Percentiles rank a stretch among this genome's conserved stretches.
These are phyloP conservation scores for Caenorhabditis becei DNA, from an alignment of 2,888 invertebrate genomes.

Conservation along the genomic window DNA sequence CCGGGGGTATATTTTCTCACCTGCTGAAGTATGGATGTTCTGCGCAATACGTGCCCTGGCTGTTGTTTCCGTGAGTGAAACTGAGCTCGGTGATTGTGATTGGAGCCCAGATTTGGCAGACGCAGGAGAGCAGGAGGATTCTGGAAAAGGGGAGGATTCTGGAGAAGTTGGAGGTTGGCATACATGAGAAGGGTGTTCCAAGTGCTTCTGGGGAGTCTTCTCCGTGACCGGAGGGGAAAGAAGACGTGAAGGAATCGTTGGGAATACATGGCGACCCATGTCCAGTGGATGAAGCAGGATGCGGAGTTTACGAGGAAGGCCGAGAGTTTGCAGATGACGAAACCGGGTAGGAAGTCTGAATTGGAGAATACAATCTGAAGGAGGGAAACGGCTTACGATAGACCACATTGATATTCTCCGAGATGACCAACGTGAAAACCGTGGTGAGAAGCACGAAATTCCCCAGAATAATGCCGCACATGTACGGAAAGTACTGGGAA, in stretches of 20 bases:
- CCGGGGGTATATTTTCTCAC: constrained; percentile 23
- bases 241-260: constrained; percentile 60
- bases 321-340: constrained; percentile 63
- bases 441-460: constrained; percentile 65
- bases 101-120: constrained; percentile 67
- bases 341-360: constrained; percentile 53
- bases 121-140: constrained; percentile 53
- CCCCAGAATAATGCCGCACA: constrained; percentile 66
- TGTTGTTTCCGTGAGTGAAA: constrained; percentile 47
- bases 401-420: constrained; percentile 47
- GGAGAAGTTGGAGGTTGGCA: background rate
- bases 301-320: constrained; percentile 65
- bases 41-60: constrained; percentile 65
- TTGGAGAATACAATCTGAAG: no score
- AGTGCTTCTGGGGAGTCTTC: constrained; percentile 32
- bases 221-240: constrained; percentile 45
- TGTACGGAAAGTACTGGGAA: constrained; percentile 66
- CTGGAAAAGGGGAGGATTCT: constrained; percentile 17
- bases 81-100: constrained; percentile 69
- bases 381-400: no score
- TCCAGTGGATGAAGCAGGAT: constrained; percentile 69
- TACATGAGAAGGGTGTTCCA: constrained; percentile 46
- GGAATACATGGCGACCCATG: constrained; percentile 68
- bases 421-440: constrained; percentile 58
- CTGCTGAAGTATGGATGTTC: constrained; percentile 59